A percentile compares a stretch with the other conserved stretches of the same genome.
These are phyloP conservation scores for Ellobium chinense DNA, from an alignment of 2,888 invertebrate genomes.

Conservation along the genomic window DNA sequence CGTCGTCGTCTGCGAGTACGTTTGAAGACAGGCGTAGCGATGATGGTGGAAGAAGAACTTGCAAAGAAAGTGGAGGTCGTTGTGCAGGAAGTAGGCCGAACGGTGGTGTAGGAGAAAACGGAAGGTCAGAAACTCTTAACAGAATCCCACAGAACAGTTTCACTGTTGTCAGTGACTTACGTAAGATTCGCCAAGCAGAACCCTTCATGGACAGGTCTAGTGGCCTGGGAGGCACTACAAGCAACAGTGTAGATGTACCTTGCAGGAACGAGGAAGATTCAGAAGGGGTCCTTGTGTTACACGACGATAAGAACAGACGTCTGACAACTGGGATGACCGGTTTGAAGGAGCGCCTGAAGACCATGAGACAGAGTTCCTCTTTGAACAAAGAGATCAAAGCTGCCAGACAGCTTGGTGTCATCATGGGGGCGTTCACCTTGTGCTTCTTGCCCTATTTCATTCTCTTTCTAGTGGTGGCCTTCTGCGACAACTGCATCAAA, in stretches of 20 bases:
- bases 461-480: conserved; percentile 82
- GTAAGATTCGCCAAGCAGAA: conserved; percentile 61
- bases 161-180: conserved; percentile 59
- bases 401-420: conserved; percentile 82
- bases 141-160: conserved; percentile 52
- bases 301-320: conserved; percentile 23
- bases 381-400: conserved; percentile 80
- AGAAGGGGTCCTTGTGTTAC: conserved; percentile 25
- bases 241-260: conserved; percentile 41
- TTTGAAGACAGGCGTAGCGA: conserved; percentile 50
- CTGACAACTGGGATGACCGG: conserved; percentile 20
- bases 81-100: neutral
- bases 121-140: conserved; percentile 10
- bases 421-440: conserved; percentile 82
- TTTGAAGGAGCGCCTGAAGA: conserved; percentile 52
- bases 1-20: conserved; percentile 51
- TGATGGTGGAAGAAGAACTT: neutral
- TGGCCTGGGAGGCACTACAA: conserved; percentile 50
- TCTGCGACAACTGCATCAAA: conserved; percentile 80
- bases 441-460: conserved; percentile 84
- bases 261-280: conserved; percentile 27
- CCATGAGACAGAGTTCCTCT: conserved; percentile 69
- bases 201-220: conserved; percentile 62
- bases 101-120: neutral
- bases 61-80: neutral